Conservation (phyloP, 2,888 invertebrate species). For the Achlya flavicornis region DNA sequence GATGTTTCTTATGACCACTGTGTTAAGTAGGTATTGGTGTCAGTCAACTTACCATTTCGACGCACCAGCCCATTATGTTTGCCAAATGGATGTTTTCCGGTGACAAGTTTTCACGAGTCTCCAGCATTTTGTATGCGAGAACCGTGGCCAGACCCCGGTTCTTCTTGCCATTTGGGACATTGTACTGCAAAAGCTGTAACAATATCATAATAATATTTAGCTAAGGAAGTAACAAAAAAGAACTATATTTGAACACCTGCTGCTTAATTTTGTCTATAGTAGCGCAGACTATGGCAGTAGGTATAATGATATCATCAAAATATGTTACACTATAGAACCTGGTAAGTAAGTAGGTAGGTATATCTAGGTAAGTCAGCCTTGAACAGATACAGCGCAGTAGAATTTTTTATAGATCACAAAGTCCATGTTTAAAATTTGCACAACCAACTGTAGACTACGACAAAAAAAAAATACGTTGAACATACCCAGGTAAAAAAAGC, state of each 20-base stretch:
- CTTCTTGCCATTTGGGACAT: slow-evolving; percentile 96
- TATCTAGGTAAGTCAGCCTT: slow-evolving; percentile 13
- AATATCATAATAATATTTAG: slow-evolving; percentile 45
- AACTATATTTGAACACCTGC: not conserved
- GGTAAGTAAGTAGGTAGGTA: not conserved
- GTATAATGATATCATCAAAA: slow-evolving; percentile 2
- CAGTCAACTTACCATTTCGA: slow-evolving; percentile 91
- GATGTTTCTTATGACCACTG: not conserved
- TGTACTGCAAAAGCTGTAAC: slow-evolving; percentile 92
- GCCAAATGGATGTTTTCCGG: slow-evolving; percentile 91
- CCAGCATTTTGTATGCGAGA: slow-evolving; percentile 89
- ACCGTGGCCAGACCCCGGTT: slow-evolving; percentile 90
- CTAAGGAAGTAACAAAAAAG: not conserved
- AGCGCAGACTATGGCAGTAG: not conserved
- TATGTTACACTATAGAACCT: not conserved
- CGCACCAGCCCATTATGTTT: slow-evolving; percentile 96
- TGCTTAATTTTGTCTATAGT: not conserved
- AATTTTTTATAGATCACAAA: not conserved
- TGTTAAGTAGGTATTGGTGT: not conserved
- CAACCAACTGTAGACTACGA: not conserved
- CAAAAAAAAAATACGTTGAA: not conserved
- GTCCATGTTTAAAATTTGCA: not conserved
- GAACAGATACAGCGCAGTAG: slow-evolving; percentile 9
- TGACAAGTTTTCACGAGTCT: slow-evolving; percentile 86
- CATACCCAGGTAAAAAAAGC: not conserved